Evolutionary conservation across 2,888 invertebrate species (phyloP), one percentile per base, ranked within the genome.

Genomic region (Pristionchus arcanus): DNA sequence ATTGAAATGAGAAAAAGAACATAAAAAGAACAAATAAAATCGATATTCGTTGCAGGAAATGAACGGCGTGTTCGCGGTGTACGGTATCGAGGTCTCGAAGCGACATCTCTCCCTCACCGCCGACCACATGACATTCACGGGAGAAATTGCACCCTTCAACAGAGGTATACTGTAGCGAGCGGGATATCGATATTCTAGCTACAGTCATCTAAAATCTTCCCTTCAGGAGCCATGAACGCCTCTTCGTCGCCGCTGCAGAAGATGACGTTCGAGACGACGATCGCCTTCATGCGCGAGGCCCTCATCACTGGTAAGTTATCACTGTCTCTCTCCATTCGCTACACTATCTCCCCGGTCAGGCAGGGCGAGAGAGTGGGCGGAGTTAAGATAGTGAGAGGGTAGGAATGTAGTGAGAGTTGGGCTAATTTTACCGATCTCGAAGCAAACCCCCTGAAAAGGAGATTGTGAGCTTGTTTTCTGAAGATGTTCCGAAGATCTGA

Each of bases 101-200:
- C 96, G 99, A 42, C 99, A 99, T 96, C 96, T 99, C 94, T 97
- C 97, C 0, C 96, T 99, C 11, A 97, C 99, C 89, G 97, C 99
- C 0, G 99, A 99, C 96, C 99, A 98, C 95, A 99, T 99, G 99
- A 99, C 98, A 0, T 98, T 97, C 93, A 97, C 97, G 94, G 99
- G 99, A 0, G 96, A 96, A 0, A 98, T 97, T 95, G 97, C 97
- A 94, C 97, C 99, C 0, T 97, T 99, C 95, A 99, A 97, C 95
- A 96, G 99, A 42, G 97, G 97, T 93, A 98, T 25, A 16, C 34
- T 34, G 31, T 42, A 77, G 42, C 37, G 34, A 1, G 31, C 16
- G 15, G 42, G n/a, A 1, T 68, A 31, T 37, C 42, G 21, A 42
- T 77, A n/a, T 42, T 37, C 37, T 1, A 25, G 9, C 42, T 71